Percentiles rank a stretch among this genome's conserved stretches.
Evolutionary conservation across 1,140 invertebrate species (phyloP).

Genomic region (Psix sp.): DNA sequence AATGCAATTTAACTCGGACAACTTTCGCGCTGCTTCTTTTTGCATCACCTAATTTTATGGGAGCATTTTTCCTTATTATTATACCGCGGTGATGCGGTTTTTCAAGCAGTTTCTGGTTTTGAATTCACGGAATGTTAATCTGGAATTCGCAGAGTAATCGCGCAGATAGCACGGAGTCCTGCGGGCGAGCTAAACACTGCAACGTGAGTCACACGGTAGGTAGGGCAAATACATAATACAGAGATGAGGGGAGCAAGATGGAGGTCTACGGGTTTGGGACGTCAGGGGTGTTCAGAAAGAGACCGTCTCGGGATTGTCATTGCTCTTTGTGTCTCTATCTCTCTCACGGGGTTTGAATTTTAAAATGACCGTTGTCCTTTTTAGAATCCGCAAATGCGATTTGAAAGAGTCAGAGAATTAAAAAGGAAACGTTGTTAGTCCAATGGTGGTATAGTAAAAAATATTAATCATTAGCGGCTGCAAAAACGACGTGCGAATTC

Average conservation of each 20-base stretch:
- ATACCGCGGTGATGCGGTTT: constrained; percentile 51
- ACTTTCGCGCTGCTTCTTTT: constrained; percentile 13
- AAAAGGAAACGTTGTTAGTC: too few relatives aligned
- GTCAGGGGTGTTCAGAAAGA: constrained; percentile 5
- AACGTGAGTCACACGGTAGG: constrained; percentile 46
- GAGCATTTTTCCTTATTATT: constrained; percentile 43
- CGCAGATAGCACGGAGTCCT: constrained; percentile 51
- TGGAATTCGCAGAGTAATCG: constrained; percentile 56
- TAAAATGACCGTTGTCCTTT: too few relatives aligned
- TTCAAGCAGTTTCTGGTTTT: constrained; percentile 53
- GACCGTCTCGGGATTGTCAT: background rate
- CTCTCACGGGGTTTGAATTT: too few relatives aligned
- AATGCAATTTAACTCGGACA: constrained; percentile 19
- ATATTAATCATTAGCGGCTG: too few relatives aligned
- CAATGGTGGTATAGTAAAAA: too few relatives aligned
- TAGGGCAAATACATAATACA: constrained; percentile 46
- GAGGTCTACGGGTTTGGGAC: constrained; percentile 2
- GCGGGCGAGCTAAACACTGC: constrained; percentile 48
- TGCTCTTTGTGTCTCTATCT: too few relatives aligned
- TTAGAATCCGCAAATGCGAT: too few relatives aligned
- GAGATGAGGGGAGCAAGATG: constrained; percentile 34
- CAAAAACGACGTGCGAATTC: too few relatives aligned
- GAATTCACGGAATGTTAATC: constrained; percentile 59
- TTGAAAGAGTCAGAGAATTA: too few relatives aligned
- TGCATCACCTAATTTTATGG: constrained; percentile 23